Evolutionary conservation across 2,113 vertebrate species (phyloP), one percentile per base, ranked within the genome.

Genomic region (Microtus ochrogaster): DNA sequence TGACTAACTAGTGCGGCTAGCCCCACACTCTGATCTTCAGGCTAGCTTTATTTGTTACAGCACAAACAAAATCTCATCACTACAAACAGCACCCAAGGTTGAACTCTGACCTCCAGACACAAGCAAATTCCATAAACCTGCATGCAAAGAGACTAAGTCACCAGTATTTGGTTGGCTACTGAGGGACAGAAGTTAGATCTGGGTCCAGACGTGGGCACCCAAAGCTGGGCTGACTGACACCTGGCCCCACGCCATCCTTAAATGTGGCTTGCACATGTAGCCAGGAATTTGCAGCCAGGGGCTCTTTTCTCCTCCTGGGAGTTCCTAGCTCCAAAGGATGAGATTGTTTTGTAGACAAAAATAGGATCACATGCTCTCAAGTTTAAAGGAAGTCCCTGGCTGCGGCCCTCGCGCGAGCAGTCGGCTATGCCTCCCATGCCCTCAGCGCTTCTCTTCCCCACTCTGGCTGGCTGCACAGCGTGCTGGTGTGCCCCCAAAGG

Each of bases 341-440:
- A 90, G 74, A 22, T 41, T 65, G n/a, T 26, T 61, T 77, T 68
- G 39, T 55, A n/a, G 52, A n/a, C 52, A 47, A 44, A 93, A 95
- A 87, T 55, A 88, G 65, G 90, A 65, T n/a, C n/a, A 44, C 3
- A 30, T 21, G 79, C 63, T 92, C 84, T 96, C 68, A 70, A 58
- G 58, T 89, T 84, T 73, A 79, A 63, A 81, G 70, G 76, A 84
- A 47, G 49, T n/a, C 55, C 28, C 61, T 68, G 90, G 87, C 21
- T 77, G 33, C 16, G 4, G 82, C 63, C 21, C 49, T 49, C 9
- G 47, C 5, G 41, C 16, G 77, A 76, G 19, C 49, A 26, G 21
- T 66, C 30, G 36, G 85, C 73, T 13, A 6, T 52, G 44, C 44
- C 58, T 39, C 44, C 14, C 49, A 61, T 21, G 44, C 49, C 73